Percentiles rank a stretch among this genome's conserved stretches.
phyloP scores from a whole-genome alignment of 2,888 invertebrate genomes.

The Xestia rhomboidea region DNA sequence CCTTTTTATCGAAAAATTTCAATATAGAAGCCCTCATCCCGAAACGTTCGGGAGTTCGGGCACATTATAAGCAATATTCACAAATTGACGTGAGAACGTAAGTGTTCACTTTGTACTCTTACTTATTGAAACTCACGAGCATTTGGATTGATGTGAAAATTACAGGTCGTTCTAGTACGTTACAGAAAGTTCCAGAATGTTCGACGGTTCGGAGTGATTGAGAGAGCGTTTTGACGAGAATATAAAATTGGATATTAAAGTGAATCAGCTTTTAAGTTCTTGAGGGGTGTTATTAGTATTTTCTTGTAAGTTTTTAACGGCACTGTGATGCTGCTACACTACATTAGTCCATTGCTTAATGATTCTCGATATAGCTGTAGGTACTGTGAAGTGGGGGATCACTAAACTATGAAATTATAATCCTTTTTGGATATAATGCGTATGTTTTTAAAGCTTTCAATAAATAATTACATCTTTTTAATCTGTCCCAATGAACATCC shows the following conservation, averaged over 20 bases:
- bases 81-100: conserved; percentile 38
- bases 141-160: conserved; percentile 46
- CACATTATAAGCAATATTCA: conserved; percentile 46
- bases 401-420: too few relatives aligned
- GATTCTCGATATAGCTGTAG: too few relatives aligned
- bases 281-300: neutral
- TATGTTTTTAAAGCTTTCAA: too few relatives aligned
- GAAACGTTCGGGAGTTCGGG: neutral
- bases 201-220: conserved; percentile 27
- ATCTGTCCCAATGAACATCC: too few relatives aligned
- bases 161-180: conserved; percentile 19
- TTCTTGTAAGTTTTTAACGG: neutral
- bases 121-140: conserved; percentile 37
- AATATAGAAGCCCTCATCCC: conserved; percentile 3
- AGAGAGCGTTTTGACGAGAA: conserved; percentile 9
- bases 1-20: conserved; percentile 33
- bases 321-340: too few relatives aligned
- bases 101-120: conserved; percentile 34
- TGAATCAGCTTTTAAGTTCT: conserved; percentile 6
- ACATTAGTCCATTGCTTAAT: too few relatives aligned
- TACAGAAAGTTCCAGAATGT: conserved; percentile 15
- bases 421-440: too few relatives aligned
- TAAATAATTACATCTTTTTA: too few relatives aligned
- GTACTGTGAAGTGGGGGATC: too few relatives aligned
- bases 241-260: conserved; percentile 31